Percentiles rank a stretch among this genome's conserved stretches.
Evolutionary conservation across 2,888 invertebrate species (phyloP).

Genomic region (Leptopilina syphax): DNA sequence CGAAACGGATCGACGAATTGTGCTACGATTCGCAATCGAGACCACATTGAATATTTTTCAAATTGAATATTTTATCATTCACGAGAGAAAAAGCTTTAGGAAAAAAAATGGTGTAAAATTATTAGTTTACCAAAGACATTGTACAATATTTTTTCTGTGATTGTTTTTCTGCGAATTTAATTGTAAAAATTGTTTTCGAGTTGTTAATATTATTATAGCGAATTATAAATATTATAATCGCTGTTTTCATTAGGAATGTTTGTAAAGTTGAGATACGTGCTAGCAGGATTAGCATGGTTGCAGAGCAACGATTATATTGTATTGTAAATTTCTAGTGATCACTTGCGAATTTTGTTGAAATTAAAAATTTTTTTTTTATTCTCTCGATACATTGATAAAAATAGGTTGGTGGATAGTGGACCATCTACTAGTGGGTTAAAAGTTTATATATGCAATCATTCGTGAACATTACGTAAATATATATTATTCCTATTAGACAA

Average conservation of each 20-base stretch:
- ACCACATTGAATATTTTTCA: constrained; percentile 31
- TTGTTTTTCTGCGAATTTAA: constrained; percentile 4
- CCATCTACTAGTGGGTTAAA: no score
- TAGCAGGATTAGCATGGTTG: constrained; percentile 65
- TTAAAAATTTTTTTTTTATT: background rate
- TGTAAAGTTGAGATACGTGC: constrained; percentile 51
- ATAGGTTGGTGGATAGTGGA: background rate
- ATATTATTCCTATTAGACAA: no score
- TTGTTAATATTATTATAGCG: background rate
- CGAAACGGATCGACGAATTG: constrained; percentile 22
- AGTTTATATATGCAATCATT: no score
- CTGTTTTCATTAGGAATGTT: constrained; percentile 9
- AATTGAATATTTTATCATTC: constrained; percentile 32
- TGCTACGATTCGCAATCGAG: constrained; percentile 14
- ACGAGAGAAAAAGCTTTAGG: constrained; percentile 21
- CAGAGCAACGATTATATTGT: constrained; percentile 57
- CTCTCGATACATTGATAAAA: constrained; percentile 1
- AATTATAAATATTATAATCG: background rate
- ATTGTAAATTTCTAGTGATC: constrained; percentile 53
- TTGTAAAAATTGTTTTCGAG: background rate
- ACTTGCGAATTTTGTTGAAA: background rate
- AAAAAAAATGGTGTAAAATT: constrained; percentile 1
- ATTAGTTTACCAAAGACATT: constrained; percentile 13
- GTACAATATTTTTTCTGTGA: constrained; percentile 14
- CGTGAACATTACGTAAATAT: no score